Percentiles rank a stretch among this genome's conserved stretches.
These are phyloP conservation scores for Urocyon cinereoargenteus DNA, from an alignment of 2,797 vertebrate species.

Conservation along the genomic window DNA sequence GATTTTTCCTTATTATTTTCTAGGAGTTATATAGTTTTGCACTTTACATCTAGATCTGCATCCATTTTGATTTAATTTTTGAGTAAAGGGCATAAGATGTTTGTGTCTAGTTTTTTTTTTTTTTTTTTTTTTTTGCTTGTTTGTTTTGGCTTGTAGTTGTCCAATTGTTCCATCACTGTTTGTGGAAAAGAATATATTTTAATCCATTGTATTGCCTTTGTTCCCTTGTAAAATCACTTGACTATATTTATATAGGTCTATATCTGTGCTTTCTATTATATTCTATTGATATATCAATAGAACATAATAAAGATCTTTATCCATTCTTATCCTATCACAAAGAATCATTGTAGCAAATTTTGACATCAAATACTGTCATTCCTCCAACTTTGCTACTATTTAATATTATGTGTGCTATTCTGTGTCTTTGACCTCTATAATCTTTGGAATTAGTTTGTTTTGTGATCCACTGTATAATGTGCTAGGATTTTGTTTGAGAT, in stretches of 20 bases:
- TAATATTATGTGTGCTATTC: not conserved
- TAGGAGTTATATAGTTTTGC: not conserved
- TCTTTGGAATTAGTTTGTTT: not conserved
- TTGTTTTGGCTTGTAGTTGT: not conserved
- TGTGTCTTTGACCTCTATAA: not conserved
- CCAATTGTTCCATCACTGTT: not conserved
- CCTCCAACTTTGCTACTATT: not conserved
- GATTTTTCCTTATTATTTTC: not conserved
- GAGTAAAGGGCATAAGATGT: not conserved
- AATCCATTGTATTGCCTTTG: not conserved
- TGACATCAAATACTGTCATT: not conserved
- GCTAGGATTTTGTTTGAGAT: not conserved
- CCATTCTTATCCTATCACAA: not conserved
- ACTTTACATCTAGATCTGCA: not conserved
- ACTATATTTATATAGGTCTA: not conserved
- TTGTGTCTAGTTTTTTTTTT: not conserved
- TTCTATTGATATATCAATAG: not conserved
- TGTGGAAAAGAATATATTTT: not conserved
- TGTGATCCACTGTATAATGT: not conserved
- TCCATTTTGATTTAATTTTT: not conserved
- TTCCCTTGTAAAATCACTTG: not conserved
- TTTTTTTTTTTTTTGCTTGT: not conserved
- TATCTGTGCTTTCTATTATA: not conserved
- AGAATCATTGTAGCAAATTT: not conserved
- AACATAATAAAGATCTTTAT: not conserved